Base-by-base conservation (phyloP, 2,113 vertebrate species). In the Bubo scandiacus region DNA sequence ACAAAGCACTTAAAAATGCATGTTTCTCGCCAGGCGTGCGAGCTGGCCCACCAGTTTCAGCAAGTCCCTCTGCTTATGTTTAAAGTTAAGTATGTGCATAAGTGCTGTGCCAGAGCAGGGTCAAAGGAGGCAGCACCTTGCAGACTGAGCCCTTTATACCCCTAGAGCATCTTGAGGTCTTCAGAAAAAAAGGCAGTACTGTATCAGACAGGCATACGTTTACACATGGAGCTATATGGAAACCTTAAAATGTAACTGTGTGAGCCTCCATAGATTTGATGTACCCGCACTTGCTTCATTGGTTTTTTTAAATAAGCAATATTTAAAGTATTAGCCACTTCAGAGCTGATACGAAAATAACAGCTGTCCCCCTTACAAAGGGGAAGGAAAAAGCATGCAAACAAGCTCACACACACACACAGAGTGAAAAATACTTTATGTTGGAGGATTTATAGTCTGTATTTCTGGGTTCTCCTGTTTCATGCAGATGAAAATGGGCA, bases 41-140 rank as follows among this genome's bases (percentile, higher is more conserved):
- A 68, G 29, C 43, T 0, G 2, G 10, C 29, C 57, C 3, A 0
- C 4, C 2, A 1, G 18, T 45, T 67, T 78, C 20, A 0, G 42
- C 32, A 12, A 27, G 42, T 30, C 12, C 74, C 66, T 55, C 63
- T 65, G 62, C 45, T 42, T 49, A 1, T 6, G 5, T 29, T 40
- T 70, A 81, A 20, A 87, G 59, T 27, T 26, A 7, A 84, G 54
- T 54, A 27, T 1, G 4, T 30, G 55, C 2, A 0, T 18, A 36
- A 61, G 23, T 30, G 32, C 38, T 71, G 54, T 22, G 34, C 67
- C 82, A 54, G 47, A 83, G 75, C 38, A 25, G 38, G 49, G 78
- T 61, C 91, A 86, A 27, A 84, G 42, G 34, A 40, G 26, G 25
- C 62, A 80, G 72, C 54, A 45, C 26, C 34, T 32, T 3, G 3